Conservation (phyloP, 2,888 invertebrate genomes). For the Leptinotarsa rubiginosa region DNA sequence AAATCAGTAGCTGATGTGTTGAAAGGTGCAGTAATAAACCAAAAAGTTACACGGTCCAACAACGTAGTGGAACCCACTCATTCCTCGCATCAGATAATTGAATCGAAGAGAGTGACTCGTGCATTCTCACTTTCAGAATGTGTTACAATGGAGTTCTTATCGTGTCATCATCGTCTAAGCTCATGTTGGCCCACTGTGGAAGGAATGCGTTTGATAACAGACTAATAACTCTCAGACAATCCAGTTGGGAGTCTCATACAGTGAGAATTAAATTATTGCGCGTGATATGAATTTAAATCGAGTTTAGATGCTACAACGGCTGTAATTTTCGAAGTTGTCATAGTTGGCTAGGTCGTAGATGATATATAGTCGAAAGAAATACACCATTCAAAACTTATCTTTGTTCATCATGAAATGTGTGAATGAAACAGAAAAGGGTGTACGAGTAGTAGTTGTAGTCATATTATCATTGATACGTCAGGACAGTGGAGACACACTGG, state of each 20-base stretch:
- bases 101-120: constrained; percentile 47
- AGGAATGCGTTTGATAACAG: constrained; percentile 2
- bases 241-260: not conserved
- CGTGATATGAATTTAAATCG: not conserved
- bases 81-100: constrained; percentile 51
- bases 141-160: constrained; percentile 9
- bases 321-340: too few relatives aligned
- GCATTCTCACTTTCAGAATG: constrained; percentile 35
- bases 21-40: constrained; percentile 53
- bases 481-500: too few relatives aligned
- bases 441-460: too few relatives aligned
- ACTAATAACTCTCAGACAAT: not conserved
- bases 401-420: too few relatives aligned
- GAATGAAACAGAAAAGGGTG: too few relatives aligned
- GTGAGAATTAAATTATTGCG: not conserved
- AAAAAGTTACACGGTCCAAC: constrained; percentile 49
- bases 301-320: not conserved
- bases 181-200: constrained; percentile 8
- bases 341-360: too few relatives aligned
- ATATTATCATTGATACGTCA: too few relatives aligned
- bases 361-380: too few relatives aligned
- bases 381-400: too few relatives aligned
- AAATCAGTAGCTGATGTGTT: constrained; percentile 56
- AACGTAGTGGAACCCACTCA: constrained; percentile 44
- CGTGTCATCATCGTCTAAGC: constrained; percentile 13